phyloP scores from a whole-genome alignment of 2,113 vertebrate species.

The Poecile atricapillus region DNA sequence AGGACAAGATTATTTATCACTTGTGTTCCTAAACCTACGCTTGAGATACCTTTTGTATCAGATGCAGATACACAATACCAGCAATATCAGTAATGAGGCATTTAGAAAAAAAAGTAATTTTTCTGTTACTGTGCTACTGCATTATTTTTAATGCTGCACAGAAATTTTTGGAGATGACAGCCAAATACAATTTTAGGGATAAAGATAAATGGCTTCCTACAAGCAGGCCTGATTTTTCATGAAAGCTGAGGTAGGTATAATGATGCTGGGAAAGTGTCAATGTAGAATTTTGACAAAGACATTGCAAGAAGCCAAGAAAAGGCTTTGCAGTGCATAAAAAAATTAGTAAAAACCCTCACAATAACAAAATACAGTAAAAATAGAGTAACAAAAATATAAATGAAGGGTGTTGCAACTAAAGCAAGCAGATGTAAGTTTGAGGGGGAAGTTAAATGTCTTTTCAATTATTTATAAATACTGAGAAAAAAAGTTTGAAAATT shows the following conservation, averaged over 20 bases:
- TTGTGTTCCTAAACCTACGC: background rate
- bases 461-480: background rate
- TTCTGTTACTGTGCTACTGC: background rate
- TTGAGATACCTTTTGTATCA: constrained; percentile 14
- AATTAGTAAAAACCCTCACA: rapidly evolving
- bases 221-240: background rate
- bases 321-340: background rate
- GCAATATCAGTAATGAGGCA: constrained; percentile 27
- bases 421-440: background rate
- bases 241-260: background rate
- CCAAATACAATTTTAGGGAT: background rate
- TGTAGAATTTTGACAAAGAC: background rate
- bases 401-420: background rate
- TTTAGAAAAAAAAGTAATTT: constrained; percentile 16
- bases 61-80: background rate
- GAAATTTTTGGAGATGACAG: background rate
- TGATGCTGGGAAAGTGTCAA: background rate
- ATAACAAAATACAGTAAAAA: background rate
- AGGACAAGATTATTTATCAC: background rate
- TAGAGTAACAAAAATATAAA: background rate
- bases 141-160: background rate
- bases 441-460: rapidly evolving
- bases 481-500: background rate
- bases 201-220: background rate
- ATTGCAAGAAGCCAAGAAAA: background rate